Evolutionary conservation across 2,888 invertebrate species (phyloP).

Genomic region (Micropterix aruncella): DNA sequence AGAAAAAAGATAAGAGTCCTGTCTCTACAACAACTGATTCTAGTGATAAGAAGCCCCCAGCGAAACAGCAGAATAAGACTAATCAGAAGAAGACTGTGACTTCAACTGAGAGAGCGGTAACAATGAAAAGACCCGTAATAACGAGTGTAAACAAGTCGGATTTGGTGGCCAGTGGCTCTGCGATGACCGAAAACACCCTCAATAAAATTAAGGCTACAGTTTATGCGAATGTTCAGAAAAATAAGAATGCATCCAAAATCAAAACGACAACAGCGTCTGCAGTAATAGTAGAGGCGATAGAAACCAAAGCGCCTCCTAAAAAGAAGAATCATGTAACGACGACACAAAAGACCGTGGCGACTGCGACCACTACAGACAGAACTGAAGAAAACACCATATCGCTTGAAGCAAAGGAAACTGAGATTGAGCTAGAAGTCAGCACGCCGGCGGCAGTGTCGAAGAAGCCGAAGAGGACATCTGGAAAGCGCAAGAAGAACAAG

Average conservation of each 20-base stretch:
- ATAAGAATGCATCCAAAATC: constrained; percentile 24
- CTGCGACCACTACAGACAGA: constrained; percentile 20
- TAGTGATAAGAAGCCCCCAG: constrained; percentile 22
- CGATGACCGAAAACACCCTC: constrained; percentile 34
- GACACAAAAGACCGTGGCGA: constrained; percentile 14
- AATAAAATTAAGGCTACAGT: constrained; percentile 50
- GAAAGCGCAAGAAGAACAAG: constrained; percentile 38
- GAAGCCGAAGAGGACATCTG: constrained; percentile 29
- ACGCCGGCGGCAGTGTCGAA: constrained; percentile 33
- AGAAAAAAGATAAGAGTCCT: constrained; percentile 19
- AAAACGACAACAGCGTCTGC: constrained; percentile 19
- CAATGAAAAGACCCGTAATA: constrained; percentile 26
- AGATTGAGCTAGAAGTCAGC: constrained; percentile 34
- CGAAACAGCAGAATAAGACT: constrained; percentile 22
- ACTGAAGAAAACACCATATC: constrained; percentile 25
- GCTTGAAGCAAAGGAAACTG: constrained; percentile 33
- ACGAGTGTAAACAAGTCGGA: constrained; percentile 34
- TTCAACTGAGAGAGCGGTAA: constrained; percentile 12
- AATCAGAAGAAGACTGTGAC: constrained; percentile 10
- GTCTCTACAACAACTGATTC: constrained; percentile 21
- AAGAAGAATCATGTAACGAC: constrained; percentile 19
- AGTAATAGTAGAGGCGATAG: constrained; percentile 16
- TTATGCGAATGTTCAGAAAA: constrained; percentile 36
- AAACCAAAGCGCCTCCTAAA: constrained; percentile 18
- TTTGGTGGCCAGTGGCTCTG: constrained; percentile 31